Evolutionary conservation across 2,888 invertebrate genomes (phyloP).

Genomic region (Sinohyriopsis cumingii): DNA sequence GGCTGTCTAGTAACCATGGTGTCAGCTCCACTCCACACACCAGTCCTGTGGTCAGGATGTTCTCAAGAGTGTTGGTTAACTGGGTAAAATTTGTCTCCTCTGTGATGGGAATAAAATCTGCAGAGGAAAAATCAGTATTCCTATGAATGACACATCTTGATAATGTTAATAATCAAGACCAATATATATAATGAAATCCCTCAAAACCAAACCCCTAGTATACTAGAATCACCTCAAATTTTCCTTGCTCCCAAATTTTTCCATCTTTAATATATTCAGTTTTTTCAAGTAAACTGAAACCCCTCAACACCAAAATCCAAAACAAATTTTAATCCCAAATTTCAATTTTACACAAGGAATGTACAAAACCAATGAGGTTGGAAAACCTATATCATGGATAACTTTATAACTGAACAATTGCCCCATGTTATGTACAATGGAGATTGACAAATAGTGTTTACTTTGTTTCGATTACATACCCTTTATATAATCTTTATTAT

Average conservation of each 20-base stretch:
- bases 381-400: no score
- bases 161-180: not conserved
- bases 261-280: no score
- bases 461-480: not conserved
- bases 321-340: no score
- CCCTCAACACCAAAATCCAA: no score
- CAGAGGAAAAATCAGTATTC: conserved; percentile 1
- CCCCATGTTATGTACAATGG: not conserved
- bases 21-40: conserved; percentile 61
- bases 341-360: no score
- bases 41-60: conserved; percentile 62
- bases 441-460: not conserved
- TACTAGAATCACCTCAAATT: no score
- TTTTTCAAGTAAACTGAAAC: no score
- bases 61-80: conserved; percentile 54
- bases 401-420: no score
- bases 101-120: conserved; percentile 53
- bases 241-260: no score
- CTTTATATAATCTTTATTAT: no score
- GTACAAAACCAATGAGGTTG: no score
- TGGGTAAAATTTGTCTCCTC: conserved; percentile 57
- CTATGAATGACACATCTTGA: not conserved
- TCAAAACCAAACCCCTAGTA: no score
- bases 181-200: not conserved
- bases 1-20: conserved; percentile 58